These are phyloP conservation scores for Drepana falcataria DNA, from an alignment of 2,888 invertebrate species.

Conservation along the genomic window DNA sequence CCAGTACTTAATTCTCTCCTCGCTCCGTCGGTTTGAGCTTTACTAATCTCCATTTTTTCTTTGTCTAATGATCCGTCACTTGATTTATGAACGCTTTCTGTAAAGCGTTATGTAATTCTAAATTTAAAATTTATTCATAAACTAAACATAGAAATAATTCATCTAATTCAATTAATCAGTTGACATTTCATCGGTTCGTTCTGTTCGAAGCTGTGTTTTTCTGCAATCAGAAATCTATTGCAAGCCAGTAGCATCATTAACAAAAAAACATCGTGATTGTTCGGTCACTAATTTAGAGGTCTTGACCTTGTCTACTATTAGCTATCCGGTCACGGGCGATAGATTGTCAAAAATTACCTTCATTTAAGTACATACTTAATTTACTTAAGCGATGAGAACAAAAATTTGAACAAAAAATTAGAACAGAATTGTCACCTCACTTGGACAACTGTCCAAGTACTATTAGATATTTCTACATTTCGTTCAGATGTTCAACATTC, in stretches of 20 bases:
- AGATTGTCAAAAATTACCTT: slow-evolving; percentile 32
- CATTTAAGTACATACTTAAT: slow-evolving; percentile 8
- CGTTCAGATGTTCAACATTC: not conserved
- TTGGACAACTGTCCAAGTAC: not conserved
- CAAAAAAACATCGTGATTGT: not conserved
- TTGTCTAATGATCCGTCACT: slow-evolving; percentile 27
- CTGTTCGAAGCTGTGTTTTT: not conserved
- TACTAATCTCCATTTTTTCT: slow-evolving; percentile 18
- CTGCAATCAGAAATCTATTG: not conserved
- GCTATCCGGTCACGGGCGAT: slow-evolving; percentile 33
- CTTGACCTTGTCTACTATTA: slow-evolving; percentile 27
- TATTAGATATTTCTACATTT: too few relatives aligned
- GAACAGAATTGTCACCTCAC: slow-evolving; percentile 14
- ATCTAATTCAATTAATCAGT: too few relatives aligned
- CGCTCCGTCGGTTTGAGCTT: slow-evolving; percentile 36
- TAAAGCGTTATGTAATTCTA: not conserved
- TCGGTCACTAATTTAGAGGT: slow-evolving; percentile 22
- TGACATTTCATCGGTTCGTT: too few relatives aligned
- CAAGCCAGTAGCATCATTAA: not conserved
- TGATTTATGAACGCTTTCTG: slow-evolving; percentile 30
- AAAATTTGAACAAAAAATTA: slow-evolving; percentile 19
- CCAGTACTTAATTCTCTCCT: slow-evolving; percentile 21
- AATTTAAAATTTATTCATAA: too few relatives aligned
- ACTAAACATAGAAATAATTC: too few relatives aligned
- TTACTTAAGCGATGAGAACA: too few relatives aligned